Conservation (phyloP, 2,797 vertebrate genomes). For the Anableps anableps region DNA sequence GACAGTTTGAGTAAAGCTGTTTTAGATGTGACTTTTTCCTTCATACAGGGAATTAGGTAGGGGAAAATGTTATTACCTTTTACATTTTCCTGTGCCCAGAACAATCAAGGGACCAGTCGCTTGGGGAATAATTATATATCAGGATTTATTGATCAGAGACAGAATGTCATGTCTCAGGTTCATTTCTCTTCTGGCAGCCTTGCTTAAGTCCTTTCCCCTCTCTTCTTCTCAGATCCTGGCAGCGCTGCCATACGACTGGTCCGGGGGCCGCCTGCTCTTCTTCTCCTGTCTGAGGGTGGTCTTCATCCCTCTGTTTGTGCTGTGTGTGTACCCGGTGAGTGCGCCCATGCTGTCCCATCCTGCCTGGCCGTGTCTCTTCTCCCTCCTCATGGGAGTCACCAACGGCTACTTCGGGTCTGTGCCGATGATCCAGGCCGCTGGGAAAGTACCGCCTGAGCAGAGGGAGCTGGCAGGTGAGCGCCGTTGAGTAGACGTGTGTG, state of each 20-base stretch:
- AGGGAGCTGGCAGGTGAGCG: conserved; percentile 93
- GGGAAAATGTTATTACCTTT: neutral
- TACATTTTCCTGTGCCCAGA: neutral
- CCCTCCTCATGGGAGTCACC: conserved; percentile 96
- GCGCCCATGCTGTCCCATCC: conserved; percentile 90
- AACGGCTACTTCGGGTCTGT: conserved; percentile 97
- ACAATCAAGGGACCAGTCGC: neutral
- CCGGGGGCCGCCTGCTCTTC: conserved; percentile 89
- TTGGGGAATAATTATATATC: neutral
- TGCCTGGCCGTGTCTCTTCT: conserved; percentile 97
- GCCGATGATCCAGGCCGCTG: conserved; percentile 96
- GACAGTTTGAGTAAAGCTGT: too few species aligned
- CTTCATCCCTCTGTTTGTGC: conserved; percentile 97
- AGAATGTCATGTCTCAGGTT: neutral
- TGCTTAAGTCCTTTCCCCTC: neutral
- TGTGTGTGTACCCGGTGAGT: conserved; percentile 92
- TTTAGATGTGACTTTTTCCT: too few species aligned
- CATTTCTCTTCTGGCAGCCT: neutral
- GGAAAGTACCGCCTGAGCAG: conserved; percentile 92
- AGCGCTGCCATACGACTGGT: conserved; percentile 93
- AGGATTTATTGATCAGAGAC: neutral
- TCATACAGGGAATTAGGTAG: too few species aligned
- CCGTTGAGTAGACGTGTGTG: neutral
- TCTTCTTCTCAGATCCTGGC: conserved; percentile 88
- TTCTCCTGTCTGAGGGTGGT: conserved; percentile 91